Percentiles rank a stretch among this genome's conserved stretches.
Conservation (phyloP, 1,140 invertebrate genomes). For the Meteorus sp. region DNA sequence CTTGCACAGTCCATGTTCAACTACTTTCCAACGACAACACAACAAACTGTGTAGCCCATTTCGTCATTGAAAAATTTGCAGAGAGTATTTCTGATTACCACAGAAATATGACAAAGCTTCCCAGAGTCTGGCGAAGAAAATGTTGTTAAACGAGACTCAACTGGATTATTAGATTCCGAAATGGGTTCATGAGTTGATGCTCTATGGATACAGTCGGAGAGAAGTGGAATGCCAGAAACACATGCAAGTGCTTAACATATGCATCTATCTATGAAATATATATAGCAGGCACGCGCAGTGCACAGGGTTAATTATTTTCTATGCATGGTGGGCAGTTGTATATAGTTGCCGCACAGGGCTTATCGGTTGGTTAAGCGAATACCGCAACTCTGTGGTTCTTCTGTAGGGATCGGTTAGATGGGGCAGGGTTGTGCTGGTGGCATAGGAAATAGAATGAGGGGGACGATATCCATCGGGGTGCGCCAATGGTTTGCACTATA, state of each 20-base stretch:
- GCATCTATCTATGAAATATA: too few species aligned
- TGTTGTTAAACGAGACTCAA: too few species aligned
- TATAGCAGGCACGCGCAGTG: constrained; percentile 19
- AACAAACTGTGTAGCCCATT: too few species aligned
- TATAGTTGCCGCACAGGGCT: constrained; percentile 23
- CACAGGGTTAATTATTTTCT: constrained; percentile 29
- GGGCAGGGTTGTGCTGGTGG: not conserved
- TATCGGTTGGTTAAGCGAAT: constrained; percentile 36
- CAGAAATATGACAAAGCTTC: too few species aligned
- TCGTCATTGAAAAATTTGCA: too few species aligned
- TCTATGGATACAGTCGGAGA: too few species aligned
- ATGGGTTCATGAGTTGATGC: too few species aligned
- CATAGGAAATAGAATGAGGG: constrained; percentile 6
- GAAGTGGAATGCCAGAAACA: constrained; percentile 1
- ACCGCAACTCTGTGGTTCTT: constrained; percentile 38
- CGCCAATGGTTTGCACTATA: constrained; percentile 23
- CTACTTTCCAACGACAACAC: too few species aligned
- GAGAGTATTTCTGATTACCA: too few species aligned
- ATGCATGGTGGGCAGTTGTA: constrained; percentile 17
- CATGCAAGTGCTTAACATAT: not conserved
- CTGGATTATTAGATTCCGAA: too few species aligned
- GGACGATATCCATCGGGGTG: constrained; percentile 15
- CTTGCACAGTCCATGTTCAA: too few species aligned
- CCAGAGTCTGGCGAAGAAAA: too few species aligned
- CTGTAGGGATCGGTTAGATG: constrained; percentile 25